Conservation (phyloP, 1,140 invertebrate genomes). For the Pararge aegeria region DNA sequence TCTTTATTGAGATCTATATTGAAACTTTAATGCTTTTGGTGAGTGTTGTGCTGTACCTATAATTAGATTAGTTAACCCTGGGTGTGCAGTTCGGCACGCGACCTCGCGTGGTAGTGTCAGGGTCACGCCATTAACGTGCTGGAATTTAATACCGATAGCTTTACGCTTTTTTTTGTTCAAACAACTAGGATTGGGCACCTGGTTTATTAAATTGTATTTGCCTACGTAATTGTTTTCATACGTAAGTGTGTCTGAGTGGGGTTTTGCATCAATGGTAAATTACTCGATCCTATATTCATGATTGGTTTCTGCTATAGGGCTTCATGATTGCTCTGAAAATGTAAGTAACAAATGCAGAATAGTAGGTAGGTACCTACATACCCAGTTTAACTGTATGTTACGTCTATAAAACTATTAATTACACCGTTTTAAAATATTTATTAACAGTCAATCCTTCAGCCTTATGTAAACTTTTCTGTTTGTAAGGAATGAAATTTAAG, state of each 20-base stretch:
- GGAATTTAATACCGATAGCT: conserved; percentile 3
- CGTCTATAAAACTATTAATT: too few species aligned
- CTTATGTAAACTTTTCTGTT: too few species aligned
- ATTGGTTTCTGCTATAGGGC: too few species aligned
- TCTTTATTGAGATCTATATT: background rate
- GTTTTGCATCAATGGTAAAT: too few species aligned
- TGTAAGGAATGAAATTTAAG: too few species aligned
- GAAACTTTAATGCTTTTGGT: conserved; percentile 1
- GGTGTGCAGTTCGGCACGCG: conserved; percentile 35
- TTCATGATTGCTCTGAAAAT: too few species aligned
- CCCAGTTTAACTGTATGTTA: too few species aligned
- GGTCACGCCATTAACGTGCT: conserved; percentile 31
- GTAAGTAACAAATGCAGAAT: too few species aligned
- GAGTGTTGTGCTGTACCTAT: conserved; percentile 6
- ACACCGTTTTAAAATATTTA: too few species aligned
- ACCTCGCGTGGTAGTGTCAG: conserved; percentile 51
- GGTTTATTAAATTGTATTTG: background rate
- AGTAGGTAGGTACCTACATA: too few species aligned
- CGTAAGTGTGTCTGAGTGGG: background rate
- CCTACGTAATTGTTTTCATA: background rate
- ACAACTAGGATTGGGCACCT: background rate
- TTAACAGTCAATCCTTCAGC: too few species aligned
- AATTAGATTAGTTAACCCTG: conserved; percentile 40
- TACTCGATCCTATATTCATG: too few species aligned
- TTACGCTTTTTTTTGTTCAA: conserved; percentile 5